These are phyloP conservation scores for Lasioglossum malachurum DNA, from an alignment of 2,888 invertebrate species.

Conservation along the genomic window DNA sequence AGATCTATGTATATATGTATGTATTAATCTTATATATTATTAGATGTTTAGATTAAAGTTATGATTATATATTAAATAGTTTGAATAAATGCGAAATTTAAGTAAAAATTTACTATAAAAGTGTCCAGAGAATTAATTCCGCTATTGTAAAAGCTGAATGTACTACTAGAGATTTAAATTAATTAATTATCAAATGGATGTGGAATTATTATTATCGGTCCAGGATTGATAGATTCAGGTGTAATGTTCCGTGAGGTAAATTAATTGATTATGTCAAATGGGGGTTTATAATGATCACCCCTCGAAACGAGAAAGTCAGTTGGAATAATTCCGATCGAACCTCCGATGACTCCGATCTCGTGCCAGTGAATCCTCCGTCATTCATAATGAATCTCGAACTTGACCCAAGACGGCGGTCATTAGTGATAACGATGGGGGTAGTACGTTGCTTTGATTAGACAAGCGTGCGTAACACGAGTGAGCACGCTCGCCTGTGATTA, in stretches of 20 bases:
- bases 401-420: constrained; percentile 41
- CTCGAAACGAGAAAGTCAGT: not conserved
- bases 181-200: not conserved
- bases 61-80: no score
- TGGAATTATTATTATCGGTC: not conserved
- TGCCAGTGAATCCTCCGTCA: constrained; percentile 14
- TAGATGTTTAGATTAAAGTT: no score
- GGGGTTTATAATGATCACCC: not conserved
- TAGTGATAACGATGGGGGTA: constrained; percentile 45
- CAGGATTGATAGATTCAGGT: not conserved
- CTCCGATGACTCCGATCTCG: constrained; percentile 8
- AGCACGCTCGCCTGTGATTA: constrained; percentile 47
- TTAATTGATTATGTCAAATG: not conserved
- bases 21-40: no score
- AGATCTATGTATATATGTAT: no score
- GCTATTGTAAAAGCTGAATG: not conserved
- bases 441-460: constrained; percentile 53
- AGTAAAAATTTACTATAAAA: no score
- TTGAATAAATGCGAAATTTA: no score
- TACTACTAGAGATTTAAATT: not conserved
- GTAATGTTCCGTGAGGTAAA: not conserved
- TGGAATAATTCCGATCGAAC: not conserved
- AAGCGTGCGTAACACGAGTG: constrained; percentile 51
- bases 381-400: constrained; percentile 58
- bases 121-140: no score